Percentiles rank a stretch among this genome's conserved stretches.
Conservation (phyloP, 2,888 invertebrate genomes). For the Tipula helvola region DNA sequence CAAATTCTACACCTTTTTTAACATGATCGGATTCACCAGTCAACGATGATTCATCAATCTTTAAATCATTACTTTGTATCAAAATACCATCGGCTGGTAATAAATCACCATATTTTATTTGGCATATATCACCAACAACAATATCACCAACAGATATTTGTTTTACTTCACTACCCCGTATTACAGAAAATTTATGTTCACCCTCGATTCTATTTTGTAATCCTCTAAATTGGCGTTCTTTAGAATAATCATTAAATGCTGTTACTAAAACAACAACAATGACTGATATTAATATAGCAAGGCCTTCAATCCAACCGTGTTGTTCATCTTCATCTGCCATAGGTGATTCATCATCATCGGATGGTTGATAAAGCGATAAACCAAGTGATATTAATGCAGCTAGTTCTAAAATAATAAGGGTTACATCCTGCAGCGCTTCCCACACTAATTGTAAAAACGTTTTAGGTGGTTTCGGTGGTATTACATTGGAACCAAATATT, state of each 20-base stretch:
- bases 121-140: conserved; percentile 97
- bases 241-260: conserved; percentile 99
- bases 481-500: conserved; percentile 96
- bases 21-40: conserved; percentile 99
- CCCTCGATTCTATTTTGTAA: conserved; percentile 96
- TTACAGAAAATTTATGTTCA: conserved; percentile 96
- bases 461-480: conserved; percentile 99
- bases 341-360: conserved; percentile 32
- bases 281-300: conserved; percentile 91
- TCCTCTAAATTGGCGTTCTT: conserved; percentile 98
- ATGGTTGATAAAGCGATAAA: conserved; percentile 84
- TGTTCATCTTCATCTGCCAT: conserved; percentile 83
- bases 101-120: conserved; percentile 93
- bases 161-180: conserved; percentile 80
- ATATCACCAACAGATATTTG: conserved; percentile 95
- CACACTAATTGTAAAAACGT: conserved; percentile 96
- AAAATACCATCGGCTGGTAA: conserved; percentile 96
- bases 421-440: conserved; percentile 99
- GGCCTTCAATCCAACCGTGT: conserved; percentile 47
- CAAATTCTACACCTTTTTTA: conserved; percentile 85
- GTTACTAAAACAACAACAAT: conserved; percentile 98
- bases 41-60: conserved; percentile 96
- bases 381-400: conserved; percentile 97
- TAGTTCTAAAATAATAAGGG: conserved; percentile 96
- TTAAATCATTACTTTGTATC: conserved; percentile 97